phyloP scores from a whole-genome alignment of 92 coral and sea anemone genomes.

The Galaxea fascicularis region DNA sequence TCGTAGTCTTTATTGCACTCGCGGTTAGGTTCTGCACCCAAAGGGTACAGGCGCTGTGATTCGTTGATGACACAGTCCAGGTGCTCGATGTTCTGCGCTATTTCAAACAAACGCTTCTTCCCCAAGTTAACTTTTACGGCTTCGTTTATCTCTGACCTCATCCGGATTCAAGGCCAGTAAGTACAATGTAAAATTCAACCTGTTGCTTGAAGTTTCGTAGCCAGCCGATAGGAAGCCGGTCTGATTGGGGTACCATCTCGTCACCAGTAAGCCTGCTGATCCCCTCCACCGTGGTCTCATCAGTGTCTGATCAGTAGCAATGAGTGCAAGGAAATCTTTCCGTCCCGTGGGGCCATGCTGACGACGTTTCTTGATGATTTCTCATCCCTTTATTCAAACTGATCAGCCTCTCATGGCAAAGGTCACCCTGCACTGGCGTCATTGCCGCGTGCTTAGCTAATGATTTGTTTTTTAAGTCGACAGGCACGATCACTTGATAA shows the following conservation, averaged over 20 bases:
- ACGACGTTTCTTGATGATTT: slow-evolving; percentile 41
- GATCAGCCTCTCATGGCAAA: too few relatives aligned
- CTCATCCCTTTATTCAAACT: too few relatives aligned
- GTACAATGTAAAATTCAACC: slow-evolving; percentile 48
- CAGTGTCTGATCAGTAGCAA: slow-evolving; percentile 73
- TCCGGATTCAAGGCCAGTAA: slow-evolving; percentile 59
- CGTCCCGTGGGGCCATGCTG: slow-evolving; percentile 49
- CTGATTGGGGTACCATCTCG: slow-evolving; percentile 64
- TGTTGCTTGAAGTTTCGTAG: slow-evolving; percentile 69
- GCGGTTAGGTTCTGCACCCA: slow-evolving; percentile 45
- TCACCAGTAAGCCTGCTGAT: slow-evolving; percentile 57
- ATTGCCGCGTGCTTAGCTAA: too few relatives aligned
- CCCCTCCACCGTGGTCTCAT: slow-evolving; percentile 62
- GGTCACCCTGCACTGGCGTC: too few relatives aligned
- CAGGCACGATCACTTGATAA: too few relatives aligned
- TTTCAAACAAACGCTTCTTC: slow-evolving; percentile 60
- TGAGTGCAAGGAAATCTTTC: slow-evolving; percentile 70
- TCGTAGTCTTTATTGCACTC: slow-evolving; percentile 50
- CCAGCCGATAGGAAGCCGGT: slow-evolving; percentile 65
- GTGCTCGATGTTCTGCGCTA: slow-evolving; percentile 58
- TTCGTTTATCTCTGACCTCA: slow-evolving; percentile 47
- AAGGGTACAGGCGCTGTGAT: slow-evolving; percentile 60
- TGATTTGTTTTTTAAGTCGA: too few relatives aligned
- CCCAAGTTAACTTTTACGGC: slow-evolving; percentile 19
- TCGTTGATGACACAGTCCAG: slow-evolving; percentile 75